These are phyloP conservation scores for Euproctis similis DNA, from an alignment of 2,888 invertebrate species.

Conservation along the genomic window DNA sequence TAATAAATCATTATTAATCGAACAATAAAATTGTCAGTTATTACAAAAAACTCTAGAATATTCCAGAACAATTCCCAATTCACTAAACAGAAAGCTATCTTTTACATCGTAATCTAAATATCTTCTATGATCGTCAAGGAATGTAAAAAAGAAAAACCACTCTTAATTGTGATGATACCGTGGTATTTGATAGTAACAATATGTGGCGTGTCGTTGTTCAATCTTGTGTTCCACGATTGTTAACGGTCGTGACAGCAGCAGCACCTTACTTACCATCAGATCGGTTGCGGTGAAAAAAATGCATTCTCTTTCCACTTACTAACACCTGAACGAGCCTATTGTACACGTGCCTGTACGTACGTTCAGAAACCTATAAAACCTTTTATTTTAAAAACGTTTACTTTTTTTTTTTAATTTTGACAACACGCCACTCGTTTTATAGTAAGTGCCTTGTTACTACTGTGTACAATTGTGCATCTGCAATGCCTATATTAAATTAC, in stretches of 20 bases:
- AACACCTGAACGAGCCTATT: slow-evolving; percentile 35
- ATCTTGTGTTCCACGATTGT: slow-evolving; percentile 33
- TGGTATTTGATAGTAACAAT: slow-evolving; percentile 14
- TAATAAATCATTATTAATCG: no score
- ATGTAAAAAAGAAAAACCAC: slow-evolving; percentile 33
- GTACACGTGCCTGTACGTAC: slow-evolving; percentile 45
- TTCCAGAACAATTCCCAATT: no score
- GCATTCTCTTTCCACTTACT: slow-evolving; percentile 40
- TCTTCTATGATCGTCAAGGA: slow-evolving; percentile 23
- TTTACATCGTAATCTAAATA: slow-evolving; percentile 3
- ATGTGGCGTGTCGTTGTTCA: slow-evolving; percentile 2
- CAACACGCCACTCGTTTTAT: no score
- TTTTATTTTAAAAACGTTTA: no score
- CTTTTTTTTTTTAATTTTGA: no score
- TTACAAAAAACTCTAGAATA: no score
- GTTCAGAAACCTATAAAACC: no score
- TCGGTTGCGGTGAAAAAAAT: slow-evolving; percentile 32
- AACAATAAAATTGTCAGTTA: no score
- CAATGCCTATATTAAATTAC: no score
- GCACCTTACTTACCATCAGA: slow-evolving; percentile 49
- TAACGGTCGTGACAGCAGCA: slow-evolving; percentile 40
- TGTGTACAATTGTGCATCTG: no score
- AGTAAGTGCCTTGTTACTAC: no score
- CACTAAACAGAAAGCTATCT: no score
- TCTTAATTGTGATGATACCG: slow-evolving; percentile 20